Evolutionary conservation across 2,113 vertebrate species (phyloP).

Genomic region (Neoarius graeffei): DNA sequence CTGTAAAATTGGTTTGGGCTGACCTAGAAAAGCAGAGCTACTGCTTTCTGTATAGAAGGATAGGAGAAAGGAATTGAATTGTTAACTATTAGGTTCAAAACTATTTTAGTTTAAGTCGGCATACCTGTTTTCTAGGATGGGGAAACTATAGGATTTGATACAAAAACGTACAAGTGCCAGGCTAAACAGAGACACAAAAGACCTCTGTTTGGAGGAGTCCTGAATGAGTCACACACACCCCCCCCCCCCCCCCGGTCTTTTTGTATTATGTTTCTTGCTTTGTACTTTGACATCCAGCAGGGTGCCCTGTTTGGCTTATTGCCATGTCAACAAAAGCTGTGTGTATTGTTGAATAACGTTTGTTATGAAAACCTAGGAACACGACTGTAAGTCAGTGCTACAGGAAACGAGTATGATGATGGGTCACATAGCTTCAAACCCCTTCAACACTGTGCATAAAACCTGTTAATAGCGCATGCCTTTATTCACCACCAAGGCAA

Average conservation of each 20-base stretch:
- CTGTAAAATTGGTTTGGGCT: constrained; percentile 45
- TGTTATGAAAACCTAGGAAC: constrained; percentile 17
- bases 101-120: background rate
- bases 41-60: constrained; percentile 15
- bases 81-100: background rate
- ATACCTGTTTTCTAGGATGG: background rate
- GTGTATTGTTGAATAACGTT: constrained; percentile 28
- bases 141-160: background rate
- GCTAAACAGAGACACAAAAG: background rate
- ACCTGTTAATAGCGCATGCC: background rate
- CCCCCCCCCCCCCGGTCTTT: no score
- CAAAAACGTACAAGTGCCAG: background rate
- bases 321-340: constrained; percentile 28
- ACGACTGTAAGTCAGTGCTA: background rate
- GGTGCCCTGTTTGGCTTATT: constrained; percentile 26
- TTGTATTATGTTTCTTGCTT: background rate
- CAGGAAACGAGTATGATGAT: background rate
- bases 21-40: constrained; percentile 49
- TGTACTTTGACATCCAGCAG: background rate
- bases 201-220: background rate
- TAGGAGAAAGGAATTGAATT: constrained; percentile 1
- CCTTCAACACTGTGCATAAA: background rate
- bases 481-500: constrained; percentile 5
- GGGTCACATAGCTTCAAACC: constrained; percentile 12
- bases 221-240: background rate